Percentiles rank a stretch among this genome's conserved stretches.
phyloP scores from a whole-genome alignment of 2,113 vertebrate species.

The Loxodonta africana region DNA sequence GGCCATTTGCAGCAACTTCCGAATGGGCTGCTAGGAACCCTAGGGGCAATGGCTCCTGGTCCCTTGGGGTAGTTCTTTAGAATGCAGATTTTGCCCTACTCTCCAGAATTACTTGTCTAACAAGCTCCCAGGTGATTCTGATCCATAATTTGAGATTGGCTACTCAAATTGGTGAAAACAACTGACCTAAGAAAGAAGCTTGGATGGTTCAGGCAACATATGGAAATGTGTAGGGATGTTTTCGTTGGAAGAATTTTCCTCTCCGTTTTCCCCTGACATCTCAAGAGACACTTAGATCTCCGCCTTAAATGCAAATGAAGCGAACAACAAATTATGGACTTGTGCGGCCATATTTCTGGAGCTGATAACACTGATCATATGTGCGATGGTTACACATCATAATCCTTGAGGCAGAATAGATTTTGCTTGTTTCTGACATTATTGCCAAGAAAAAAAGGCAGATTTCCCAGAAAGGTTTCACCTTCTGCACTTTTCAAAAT shows the following conservation, averaged over 20 bases:
- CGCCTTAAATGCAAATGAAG: slow-evolving; percentile 1
- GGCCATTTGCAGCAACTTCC: background rate
- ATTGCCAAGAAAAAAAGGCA: slow-evolving; percentile 12
- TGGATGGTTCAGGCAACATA: background rate
- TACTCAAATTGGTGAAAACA: background rate
- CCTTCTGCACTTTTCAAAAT: slow-evolving; percentile 25
- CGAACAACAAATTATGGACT: background rate
- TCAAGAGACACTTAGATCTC: background rate
- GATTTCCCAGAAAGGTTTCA: background rate
- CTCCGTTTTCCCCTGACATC: slow-evolving; percentile 21
- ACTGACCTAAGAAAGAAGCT: background rate
- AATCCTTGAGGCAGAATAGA: background rate
- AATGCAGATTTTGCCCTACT: slow-evolving; percentile 19
- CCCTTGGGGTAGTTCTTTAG: background rate
- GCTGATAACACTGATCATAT: background rate
- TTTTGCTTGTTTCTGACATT: slow-evolving; percentile 8
- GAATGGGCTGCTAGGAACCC: background rate
- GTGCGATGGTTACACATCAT: background rate
- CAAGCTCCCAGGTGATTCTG: slow-evolving; percentile 40
- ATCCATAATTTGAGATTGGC: background rate
- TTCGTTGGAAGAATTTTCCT: background rate
- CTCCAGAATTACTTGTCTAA: slow-evolving; percentile 27
- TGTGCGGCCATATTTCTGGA: background rate
- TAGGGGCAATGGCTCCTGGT: background rate
- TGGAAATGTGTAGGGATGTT: background rate